Evolutionary conservation across 1,140 invertebrate genomes (phyloP).

Genomic region (Lutraria rhynchaena): DNA sequence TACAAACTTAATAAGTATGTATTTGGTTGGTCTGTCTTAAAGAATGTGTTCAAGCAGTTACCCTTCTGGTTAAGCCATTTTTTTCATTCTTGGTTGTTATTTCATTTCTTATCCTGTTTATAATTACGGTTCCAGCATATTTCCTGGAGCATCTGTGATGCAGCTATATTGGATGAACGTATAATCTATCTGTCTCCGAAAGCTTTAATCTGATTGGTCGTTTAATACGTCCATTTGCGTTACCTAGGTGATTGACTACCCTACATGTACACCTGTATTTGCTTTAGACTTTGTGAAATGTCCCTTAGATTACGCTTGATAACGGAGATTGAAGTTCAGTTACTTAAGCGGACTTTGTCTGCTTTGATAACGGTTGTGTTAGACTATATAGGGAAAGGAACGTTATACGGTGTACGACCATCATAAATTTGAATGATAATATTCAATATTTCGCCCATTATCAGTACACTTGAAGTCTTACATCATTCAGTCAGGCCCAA

Average conservation of each 20-base stretch:
- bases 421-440: slow-evolving; percentile 55
- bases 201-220: slow-evolving; percentile 31
- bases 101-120: too few species aligned
- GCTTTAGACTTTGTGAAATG: slow-evolving; percentile 56
- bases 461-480: slow-evolving; percentile 49
- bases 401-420: slow-evolving; percentile 15
- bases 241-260: slow-evolving; percentile 45
- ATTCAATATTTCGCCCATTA: slow-evolving; percentile 55
- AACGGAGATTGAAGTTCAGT: slow-evolving; percentile 56
- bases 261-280: slow-evolving; percentile 58
- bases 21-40: too few species aligned
- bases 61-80: too few species aligned
- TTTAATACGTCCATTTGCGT: slow-evolving; percentile 31
- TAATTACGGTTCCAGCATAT: too few species aligned
- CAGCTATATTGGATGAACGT: slow-evolving; percentile 38
- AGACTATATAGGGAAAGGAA: background rate
- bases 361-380: slow-evolving; percentile 10
- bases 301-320: slow-evolving; percentile 57
- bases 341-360: slow-evolving; percentile 45
- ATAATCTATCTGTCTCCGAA: slow-evolving; percentile 35
- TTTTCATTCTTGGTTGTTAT: too few species aligned
- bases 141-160: slow-evolving; percentile 42
- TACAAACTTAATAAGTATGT: too few species aligned
- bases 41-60: too few species aligned
- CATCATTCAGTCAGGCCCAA: slow-evolving; percentile 43